Evolutionary conservation across 2,113 vertebrate genomes (phyloP), one percentile per base, ranked within the genome.

Genomic region (Meleagris gallopavo): DNA sequence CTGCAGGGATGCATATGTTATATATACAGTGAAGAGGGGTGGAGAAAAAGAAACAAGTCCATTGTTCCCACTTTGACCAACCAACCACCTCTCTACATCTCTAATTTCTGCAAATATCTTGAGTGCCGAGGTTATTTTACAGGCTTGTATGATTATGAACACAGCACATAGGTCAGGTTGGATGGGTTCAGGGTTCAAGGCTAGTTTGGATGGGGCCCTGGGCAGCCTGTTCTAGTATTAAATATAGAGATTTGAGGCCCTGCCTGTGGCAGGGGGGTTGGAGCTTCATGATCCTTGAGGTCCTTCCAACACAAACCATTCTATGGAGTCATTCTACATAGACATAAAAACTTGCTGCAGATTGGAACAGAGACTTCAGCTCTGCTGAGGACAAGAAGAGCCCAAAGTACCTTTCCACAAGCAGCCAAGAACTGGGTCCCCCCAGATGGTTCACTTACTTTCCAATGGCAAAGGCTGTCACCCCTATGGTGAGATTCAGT

Each of bases 381-480:
- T 80, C 57, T 73, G 27, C 75, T 78, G 32, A 75, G 61, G 65
- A 11, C 52, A 65, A 62, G 16, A 43, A 78, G 30, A 86, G 27
- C 21, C 40, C n/a, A 58, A 72, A 36, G 9, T 14, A 4, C 16
- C 66, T 62, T 66, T 34, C 27, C 19, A 36, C 11, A 48, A 41
- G 62, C 82, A 65, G 6, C 45, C 83, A 48, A 48, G 74, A 20
- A 11, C 48, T n/a, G 40, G 5, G 5, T 11, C 10, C 52, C 27
- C 9, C 43, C 0, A 36, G 21, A 64, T 1, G n/a, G 11, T 57
- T 40, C 61, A 20, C 94, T 97, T 83, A 99, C 75, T 96, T 97
- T 34, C 98, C 98, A 57, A 98, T 65, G 1, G 98, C 98, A 4
- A 98, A 97, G 21, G 82, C 80, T 2, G 97, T 89, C 81, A 99